These are phyloP conservation scores for Ophioninae sp. DNA, from an alignment of 2,888 invertebrate species.

Conservation along the genomic window DNA sequence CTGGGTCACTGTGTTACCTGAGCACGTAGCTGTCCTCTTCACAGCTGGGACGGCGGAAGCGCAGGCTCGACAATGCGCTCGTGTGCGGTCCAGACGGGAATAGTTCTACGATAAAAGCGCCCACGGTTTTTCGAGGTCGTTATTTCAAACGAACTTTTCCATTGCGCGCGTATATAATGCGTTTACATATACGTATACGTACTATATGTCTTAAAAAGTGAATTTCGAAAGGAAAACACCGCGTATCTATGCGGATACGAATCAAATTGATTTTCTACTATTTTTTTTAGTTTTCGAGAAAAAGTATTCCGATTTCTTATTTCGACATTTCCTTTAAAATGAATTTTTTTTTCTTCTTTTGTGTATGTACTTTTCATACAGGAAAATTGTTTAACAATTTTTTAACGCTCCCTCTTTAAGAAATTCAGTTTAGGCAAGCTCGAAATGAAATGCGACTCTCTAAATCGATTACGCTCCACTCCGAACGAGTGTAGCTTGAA, in stretches of 20 bases:
- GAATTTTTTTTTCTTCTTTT: not conserved
- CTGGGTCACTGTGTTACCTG: constrained; percentile 43
- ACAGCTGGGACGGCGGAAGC: constrained; percentile 11
- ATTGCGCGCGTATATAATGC: not conserved
- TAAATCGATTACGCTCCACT: too few relatives aligned
- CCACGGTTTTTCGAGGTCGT: constrained; percentile 6
- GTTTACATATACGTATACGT: not conserved
- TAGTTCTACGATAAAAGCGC: constrained; percentile 1
- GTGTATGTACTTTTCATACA: not conserved
- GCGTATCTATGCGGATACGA: not conserved
- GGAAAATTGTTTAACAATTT: too few relatives aligned
- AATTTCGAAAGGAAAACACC: not conserved
- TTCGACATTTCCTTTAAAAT: not conserved
- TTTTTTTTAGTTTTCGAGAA: too few relatives aligned
- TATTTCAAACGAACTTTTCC: not conserved
- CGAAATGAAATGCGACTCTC: too few relatives aligned
- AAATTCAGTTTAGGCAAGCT: too few relatives aligned
- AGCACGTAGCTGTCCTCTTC: constrained; percentile 32
- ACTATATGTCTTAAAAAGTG: not conserved
- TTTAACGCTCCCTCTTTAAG: too few relatives aligned
- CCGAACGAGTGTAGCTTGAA: too few relatives aligned
- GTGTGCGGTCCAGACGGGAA: not conserved
- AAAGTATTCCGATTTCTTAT: not conserved
- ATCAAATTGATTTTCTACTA: not conserved
- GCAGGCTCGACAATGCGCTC: not conserved